Evolutionary conservation across 2,113 vertebrate species (phyloP), one percentile per base, ranked within the genome.

Genomic region (cat (Felis catus)): DNA sequence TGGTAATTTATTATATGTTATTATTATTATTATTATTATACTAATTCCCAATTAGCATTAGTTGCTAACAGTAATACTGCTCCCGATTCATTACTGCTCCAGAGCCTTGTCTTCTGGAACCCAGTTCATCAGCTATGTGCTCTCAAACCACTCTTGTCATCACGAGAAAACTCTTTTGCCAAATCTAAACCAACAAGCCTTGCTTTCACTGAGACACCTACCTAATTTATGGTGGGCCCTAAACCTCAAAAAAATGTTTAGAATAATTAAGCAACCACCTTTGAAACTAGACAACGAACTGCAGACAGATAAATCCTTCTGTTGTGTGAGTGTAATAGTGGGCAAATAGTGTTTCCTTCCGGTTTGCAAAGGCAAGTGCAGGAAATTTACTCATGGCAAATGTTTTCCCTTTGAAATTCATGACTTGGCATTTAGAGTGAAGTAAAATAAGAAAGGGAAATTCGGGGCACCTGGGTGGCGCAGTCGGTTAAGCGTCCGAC

Each of bases 321-420:
- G 11, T 19, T 61, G 51, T 90, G 31, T 33, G 78, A 70, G 19
- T n/a, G 73, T 70, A 53, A 36, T 2, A 70, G 89, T 27, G n/a
- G 63, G 53, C 65, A 66, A 78, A 76, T n/a, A 45, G 73, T 7
- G 19, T 66, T 93, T 82, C n/a, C 66, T 82, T 97, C 85, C 68
- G 33, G 70, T 96, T 96, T 65, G 78, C 63, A 68, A 74, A 96
- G 55, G 51, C 73, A 87, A 94, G 33, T 25, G 74, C 16, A 13
- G 23, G 25, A 65, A 95, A 95, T n/a, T 66, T 19, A 74, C 36
- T 51, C 19, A 1, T 80, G 71, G 33, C 55, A 61, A 33, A 58
- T 94, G 61, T 94, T 79, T 95, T 88, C n/a, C 78, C 55, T 88
- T 81, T 63, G 53, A 48, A 76, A 68, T 61, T 25, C 91, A 66